These are phyloP conservation scores for Catalaphyllia jardinei DNA, from an alignment of 64 coral and sea anemone genomes.

Conservation along the genomic window DNA sequence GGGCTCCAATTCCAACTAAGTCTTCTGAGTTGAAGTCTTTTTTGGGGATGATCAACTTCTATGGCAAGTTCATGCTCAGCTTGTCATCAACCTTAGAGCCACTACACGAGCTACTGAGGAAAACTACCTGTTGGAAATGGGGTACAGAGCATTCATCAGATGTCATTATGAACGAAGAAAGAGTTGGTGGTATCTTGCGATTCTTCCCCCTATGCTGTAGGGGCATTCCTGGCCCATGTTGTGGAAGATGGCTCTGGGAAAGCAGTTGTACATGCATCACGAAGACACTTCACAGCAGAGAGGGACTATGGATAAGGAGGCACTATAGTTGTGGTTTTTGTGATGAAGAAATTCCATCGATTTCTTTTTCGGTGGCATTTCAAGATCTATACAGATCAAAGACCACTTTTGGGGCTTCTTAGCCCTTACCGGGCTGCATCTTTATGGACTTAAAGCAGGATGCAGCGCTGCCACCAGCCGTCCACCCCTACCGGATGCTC, in stretches of 20 bases:
- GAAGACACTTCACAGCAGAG: constrained; percentile 12
- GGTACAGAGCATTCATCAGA: constrained; percentile 22
- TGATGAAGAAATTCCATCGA: constrained; percentile 32
- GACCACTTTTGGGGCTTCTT: constrained; percentile 23
- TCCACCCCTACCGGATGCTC: neutral
- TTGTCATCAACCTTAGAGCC: constrained; percentile 3
- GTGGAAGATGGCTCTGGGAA: constrained; percentile 34
- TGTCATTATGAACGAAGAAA: constrained; percentile 56
- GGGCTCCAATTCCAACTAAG: constrained; percentile 30
- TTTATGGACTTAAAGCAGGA: neutral
- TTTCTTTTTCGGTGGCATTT: constrained; percentile 37
- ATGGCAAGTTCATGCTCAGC: constrained; percentile 55
- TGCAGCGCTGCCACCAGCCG: constrained; percentile 8
- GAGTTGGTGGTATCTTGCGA: constrained; percentile 34
- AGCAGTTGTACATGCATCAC: constrained; percentile 32
- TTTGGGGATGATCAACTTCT: constrained; percentile 66
- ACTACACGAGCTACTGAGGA: constrained; percentile 36
- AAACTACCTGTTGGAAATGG: constrained; percentile 12
- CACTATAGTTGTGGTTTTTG: neutral
- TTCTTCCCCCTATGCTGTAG: constrained; percentile 25
- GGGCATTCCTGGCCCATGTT: constrained; percentile 43
- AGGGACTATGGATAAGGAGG: constrained; percentile 12
- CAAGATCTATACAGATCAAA: constrained; percentile 45
- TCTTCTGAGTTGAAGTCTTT: constrained; percentile 54
- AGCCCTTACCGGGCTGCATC: neutral